These are phyloP conservation scores for Helicoverpa armigera DNA, from an alignment of 1,140 invertebrate genomes.

Conservation along the genomic window DNA sequence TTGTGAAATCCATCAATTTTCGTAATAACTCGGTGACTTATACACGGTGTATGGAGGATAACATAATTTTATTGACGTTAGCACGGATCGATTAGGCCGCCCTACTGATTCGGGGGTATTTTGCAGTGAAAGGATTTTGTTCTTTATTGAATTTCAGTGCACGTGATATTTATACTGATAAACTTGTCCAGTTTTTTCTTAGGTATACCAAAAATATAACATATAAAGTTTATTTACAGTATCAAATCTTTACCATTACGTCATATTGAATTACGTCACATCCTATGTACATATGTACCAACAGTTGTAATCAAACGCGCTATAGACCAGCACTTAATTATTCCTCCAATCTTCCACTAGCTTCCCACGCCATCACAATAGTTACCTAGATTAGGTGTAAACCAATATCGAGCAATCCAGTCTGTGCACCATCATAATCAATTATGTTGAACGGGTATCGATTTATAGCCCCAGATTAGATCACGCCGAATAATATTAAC, in stretches of 20 bases:
- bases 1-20: constrained; percentile 47
- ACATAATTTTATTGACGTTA: constrained; percentile 25
- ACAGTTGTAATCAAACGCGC: background rate
- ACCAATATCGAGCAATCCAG: constrained; percentile 64
- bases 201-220: no score
- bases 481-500: constrained; percentile 38
- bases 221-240: no score
- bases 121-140: background rate
- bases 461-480: constrained; percentile 53
- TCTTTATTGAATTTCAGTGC: no score
- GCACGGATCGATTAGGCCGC: constrained; percentile 18
- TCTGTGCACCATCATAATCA: constrained; percentile 61
- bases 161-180: no score
- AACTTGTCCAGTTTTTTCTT: no score
- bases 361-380: constrained; percentile 29
- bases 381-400: constrained; percentile 57
- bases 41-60: background rate
- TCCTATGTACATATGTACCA: no score
- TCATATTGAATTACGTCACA: no score
- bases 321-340: background rate
- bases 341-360: background rate
- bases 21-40: constrained; percentile 30
- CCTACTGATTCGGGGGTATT: background rate
- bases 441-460: constrained; percentile 64
- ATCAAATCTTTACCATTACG: no score